Evolutionary conservation across 92 coral and sea anemone genomes (phyloP), one percentile per base, ranked within the genome.

Genomic region (Chrysogorgia sp.): DNA sequence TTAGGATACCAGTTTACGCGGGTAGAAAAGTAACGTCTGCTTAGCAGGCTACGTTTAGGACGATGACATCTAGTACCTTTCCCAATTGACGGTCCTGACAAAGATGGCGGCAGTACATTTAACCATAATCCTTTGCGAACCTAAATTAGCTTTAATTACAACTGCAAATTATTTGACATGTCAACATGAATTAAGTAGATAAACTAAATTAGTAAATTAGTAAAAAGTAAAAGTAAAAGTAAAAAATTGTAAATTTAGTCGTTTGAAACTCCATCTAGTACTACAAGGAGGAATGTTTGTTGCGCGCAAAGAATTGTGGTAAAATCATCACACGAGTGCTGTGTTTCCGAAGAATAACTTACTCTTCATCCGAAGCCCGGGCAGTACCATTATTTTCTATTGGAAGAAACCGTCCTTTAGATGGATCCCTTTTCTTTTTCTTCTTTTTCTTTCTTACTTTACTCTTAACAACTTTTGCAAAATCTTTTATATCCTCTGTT

Each of bases 401-500:
- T 2, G 97, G 90, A 81, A 93, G 90, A 80, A 82, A 93, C 53
- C 98, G 79, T 62, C 97, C 92, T 61, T 94, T 91, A 20, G 97
- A 68, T 33, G 94, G 94, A 63, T 89, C 84, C 62, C 62, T 43
- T 13, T 58, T 43, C 7, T 61, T 84, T 14, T 85, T 80, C 52
- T 82, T 88, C 82, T 85, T 92, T 87, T 89, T 93, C 67, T 87
- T 94, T 81, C 92, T 88, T 37, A 94, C 97, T 85, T 94, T 94
- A 63, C 90, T 94, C 30, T 87, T 88, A 87, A 94, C 88, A 12
- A 94, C 97, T 81, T 94, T 94, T 40, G 98, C 92, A 81, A 94
- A 94, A 72, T 91, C 98, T 85, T 94, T 94, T 43, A 94, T 89
- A 74, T 94, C 98, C 74, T 94, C 98, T 81, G 91, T 94, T 69